phyloP scores from a whole-genome alignment of 2,113 vertebrate species.

The Callipepla squamata region DNA sequence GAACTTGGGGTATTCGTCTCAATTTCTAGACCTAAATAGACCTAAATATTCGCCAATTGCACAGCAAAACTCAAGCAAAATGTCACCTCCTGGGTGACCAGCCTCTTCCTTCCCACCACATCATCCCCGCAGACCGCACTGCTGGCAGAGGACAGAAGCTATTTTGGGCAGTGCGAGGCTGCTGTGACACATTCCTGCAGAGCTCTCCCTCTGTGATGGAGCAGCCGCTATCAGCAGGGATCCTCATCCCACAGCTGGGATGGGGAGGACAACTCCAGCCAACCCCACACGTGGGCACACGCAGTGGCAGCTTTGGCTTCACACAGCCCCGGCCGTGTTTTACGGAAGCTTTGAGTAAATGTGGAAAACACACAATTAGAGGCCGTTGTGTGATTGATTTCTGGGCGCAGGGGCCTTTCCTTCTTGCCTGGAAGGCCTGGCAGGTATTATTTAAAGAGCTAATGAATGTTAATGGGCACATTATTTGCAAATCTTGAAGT shows the following conservation, averaged over 20 bases:
- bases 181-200: background rate
- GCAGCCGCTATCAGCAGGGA: background rate
- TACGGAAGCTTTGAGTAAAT: conserved; percentile 7
- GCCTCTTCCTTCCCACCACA: background rate
- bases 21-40: background rate
- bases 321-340: conserved; percentile 27
- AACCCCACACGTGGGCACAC: background rate
- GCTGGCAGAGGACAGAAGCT: background rate
- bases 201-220: background rate
- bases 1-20: background rate
- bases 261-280: background rate
- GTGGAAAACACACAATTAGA: conserved; percentile 51
- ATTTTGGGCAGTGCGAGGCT: background rate
- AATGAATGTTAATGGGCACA: conserved; percentile 74
- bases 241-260: background rate
- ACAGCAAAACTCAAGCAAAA: background rate
- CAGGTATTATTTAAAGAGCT: conserved; percentile 76
- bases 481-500: conserved; percentile 75
- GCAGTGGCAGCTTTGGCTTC: background rate
- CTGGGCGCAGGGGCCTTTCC: conserved; percentile 48
- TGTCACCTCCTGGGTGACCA: background rate
- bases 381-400: conserved; percentile 54
- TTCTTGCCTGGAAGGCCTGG: conserved; percentile 63
- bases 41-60: background rate
- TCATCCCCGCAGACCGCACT: background rate